phyloP scores from a whole-genome alignment of 2,888 invertebrate genomes.

The Andrena bucephala region DNA sequence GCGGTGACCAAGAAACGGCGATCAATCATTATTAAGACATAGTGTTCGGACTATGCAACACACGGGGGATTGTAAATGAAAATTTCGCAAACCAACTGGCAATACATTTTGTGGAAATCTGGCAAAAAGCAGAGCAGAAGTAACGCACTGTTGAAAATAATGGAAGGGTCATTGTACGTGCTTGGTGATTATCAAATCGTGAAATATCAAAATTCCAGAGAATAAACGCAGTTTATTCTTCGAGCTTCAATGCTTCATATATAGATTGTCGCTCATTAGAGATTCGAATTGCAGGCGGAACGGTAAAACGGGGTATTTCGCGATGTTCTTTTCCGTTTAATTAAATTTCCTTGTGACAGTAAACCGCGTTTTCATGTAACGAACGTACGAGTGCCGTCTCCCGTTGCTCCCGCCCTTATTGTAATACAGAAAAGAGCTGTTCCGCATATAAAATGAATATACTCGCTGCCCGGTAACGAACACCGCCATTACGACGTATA shows the following conservation, averaged over 20 bases:
- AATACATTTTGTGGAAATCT: no score
- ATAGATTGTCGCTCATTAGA: background rate
- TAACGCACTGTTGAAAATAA: no score
- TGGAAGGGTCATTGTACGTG: no score
- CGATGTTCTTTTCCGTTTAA: constrained; percentile 7
- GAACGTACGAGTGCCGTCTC: background rate
- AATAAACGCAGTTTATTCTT: background rate
- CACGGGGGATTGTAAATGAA: constrained; percentile 29
- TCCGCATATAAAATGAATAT: constrained; percentile 12
- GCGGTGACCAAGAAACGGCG: constrained; percentile 51
- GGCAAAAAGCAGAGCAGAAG: no score
- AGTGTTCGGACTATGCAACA: background rate
- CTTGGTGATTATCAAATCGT: no score
- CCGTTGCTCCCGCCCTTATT: background rate
- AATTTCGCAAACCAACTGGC: constrained; percentile 3
- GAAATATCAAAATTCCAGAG: no score
- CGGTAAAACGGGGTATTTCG: background rate
- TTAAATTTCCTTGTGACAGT: constrained; percentile 27
- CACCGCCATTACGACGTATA: background rate
- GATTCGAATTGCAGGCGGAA: background rate
- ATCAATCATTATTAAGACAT: constrained; percentile 55
- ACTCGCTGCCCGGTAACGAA: background rate
- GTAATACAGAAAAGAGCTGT: background rate
- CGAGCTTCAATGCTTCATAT: background rate
- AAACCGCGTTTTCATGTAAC: constrained; percentile 5